Evolutionary conservation across 2,888 invertebrate genomes (phyloP), one percentile per base, ranked within the genome.

Genomic region (Autographa pulchrina): DNA sequence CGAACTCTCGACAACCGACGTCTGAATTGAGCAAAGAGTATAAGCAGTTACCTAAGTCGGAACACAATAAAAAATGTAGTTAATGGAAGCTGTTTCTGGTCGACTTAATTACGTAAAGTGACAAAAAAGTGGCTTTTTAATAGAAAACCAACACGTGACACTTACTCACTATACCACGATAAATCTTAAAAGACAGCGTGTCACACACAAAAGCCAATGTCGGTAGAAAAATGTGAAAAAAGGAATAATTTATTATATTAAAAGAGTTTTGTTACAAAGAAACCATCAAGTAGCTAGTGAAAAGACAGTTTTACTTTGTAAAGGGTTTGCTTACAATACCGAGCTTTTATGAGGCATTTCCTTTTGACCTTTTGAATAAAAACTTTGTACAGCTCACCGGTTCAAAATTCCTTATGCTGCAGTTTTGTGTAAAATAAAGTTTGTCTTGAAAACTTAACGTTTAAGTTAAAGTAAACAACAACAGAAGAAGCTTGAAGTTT

Each of bases 211-310:
- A 75, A 60, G 74, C 65, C 56, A 60, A 43, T 73, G 68, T 59
- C 52, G 72, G 62, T 65, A 75, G 48, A 75, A 80, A 79, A 70
- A 71, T 72, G 65, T 70, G 43, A 81, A 80, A n/a, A 78, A 80
- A 76, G 79, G 70, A 84, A 86, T 84, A 86, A 88, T 88, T 87
- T 85, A 86, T 85, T 86, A 85, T 81, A 77, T 76, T 83, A 84
- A 83, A 85, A 85, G 83, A 83, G 81, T 82, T 80, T 61, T 75
- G 64, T 77, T 78, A 80, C 79, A 83, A 80, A 81, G 83, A 84
- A 83, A 78, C 79, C 86, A 65, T 72, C 78, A 83, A 84, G 80
- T 72, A 64, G 70, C 78, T 77, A 62, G 74, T 85, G 82, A 86
- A 86, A 82, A 85, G 85, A 83, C 79, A 77, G 80, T 84, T 81